These are phyloP conservation scores for Hypomecis punctinalis DNA, from an alignment of 2,888 invertebrate species.

Conservation along the genomic window DNA sequence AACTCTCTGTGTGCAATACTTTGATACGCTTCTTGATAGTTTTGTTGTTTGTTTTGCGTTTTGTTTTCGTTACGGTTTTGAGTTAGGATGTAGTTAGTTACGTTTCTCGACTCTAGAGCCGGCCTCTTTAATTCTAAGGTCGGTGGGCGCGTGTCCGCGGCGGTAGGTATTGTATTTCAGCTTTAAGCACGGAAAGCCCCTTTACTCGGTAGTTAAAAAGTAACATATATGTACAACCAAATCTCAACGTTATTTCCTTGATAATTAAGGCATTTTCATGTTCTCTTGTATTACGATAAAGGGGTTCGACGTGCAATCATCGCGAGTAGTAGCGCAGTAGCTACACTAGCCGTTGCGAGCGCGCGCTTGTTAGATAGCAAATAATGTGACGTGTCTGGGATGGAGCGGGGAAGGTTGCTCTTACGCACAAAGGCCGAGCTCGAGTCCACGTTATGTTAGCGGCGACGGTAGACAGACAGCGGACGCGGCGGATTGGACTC, in stretches of 20 bases:
- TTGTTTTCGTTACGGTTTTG: slow-evolving; percentile 61
- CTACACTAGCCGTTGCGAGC: slow-evolving; percentile 34
- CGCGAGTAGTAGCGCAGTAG: slow-evolving; percentile 39
- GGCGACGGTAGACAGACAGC: neutral
- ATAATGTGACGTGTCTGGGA: slow-evolving; percentile 30
- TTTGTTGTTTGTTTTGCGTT: slow-evolving; percentile 62
- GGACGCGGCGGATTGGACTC: neutral
- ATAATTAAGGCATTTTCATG: neutral
- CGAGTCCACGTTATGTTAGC: slow-evolving; percentile 33
- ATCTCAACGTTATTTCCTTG: neutral
- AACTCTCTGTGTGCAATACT: slow-evolving; percentile 77
- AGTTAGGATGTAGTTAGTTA: slow-evolving; percentile 65
- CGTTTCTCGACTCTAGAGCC: slow-evolving; percentile 55
- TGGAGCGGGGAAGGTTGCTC: slow-evolving; percentile 35
- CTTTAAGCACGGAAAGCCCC: slow-evolving; percentile 27
- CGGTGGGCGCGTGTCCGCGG: slow-evolving; percentile 35
- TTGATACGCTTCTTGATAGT: slow-evolving; percentile 78
- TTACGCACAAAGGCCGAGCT: slow-evolving; percentile 41
- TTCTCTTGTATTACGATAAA: neutral
- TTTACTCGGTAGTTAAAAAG: neutral
- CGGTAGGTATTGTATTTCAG: slow-evolving; percentile 33
- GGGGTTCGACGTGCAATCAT: slow-evolving; percentile 32
- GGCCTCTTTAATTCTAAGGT: slow-evolving; percentile 45
- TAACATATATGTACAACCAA: neutral
- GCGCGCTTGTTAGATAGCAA: slow-evolving; percentile 44